Percentiles rank a stretch among this genome's conserved stretches.
Conservation (phyloP, 2,113 vertebrate genomes). For the Pachycephala philippinensis region DNA sequence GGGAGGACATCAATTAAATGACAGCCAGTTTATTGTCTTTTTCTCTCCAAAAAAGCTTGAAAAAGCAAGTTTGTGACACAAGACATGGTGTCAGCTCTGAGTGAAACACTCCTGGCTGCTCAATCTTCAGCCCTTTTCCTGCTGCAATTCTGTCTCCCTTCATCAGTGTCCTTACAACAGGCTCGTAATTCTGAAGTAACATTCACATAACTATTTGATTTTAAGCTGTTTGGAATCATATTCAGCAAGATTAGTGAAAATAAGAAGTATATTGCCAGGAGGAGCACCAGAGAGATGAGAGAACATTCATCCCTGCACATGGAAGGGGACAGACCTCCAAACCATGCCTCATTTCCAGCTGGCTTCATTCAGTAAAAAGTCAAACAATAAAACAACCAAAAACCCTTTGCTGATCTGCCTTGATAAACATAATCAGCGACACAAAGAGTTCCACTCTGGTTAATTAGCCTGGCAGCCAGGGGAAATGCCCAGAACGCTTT, state of each 20-base stretch:
- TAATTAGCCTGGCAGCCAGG: conserved; percentile 2
- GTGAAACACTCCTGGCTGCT: neutral
- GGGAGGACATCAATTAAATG: neutral
- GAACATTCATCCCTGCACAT: fast-evolving
- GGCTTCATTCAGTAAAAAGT: neutral
- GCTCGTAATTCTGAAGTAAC: fast-evolving
- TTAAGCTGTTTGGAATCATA: neutral
- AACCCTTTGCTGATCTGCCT: neutral
- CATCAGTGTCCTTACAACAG: neutral
- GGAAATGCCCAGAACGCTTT: neutral
- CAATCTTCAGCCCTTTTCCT: neutral
- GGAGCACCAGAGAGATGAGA: neutral
- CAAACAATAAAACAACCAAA: neutral
- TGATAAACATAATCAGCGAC: neutral
- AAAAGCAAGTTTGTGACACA: neutral
- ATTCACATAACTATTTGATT: fast-evolving
- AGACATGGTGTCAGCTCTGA: fast-evolving
- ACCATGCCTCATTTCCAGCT: neutral
- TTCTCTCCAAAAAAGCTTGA: neutral
- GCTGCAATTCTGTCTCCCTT: neutral
- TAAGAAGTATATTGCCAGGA: neutral
- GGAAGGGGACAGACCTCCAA: neutral
- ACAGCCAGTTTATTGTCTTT: neutral
- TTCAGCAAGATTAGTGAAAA: neutral
- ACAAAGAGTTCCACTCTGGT: neutral